A percentile compares a stretch with the other conserved stretches of the same genome.
Evolutionary conservation across 2,888 invertebrate species (phyloP).

Genomic region (Nysson spinosus): DNA sequence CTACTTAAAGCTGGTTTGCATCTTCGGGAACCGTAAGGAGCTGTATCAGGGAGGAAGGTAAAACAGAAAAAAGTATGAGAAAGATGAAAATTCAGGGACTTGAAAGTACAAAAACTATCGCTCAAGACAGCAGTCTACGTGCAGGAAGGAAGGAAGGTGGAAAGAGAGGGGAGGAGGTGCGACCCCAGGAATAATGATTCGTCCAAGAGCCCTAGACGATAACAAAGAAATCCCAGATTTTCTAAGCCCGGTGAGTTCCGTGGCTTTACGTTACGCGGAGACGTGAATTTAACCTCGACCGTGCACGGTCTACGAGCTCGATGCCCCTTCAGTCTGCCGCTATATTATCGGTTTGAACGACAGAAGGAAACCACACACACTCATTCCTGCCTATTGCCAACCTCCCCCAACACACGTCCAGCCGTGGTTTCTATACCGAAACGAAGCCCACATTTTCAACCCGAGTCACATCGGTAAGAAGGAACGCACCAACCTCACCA

Average conservation of each 20-base stretch:
- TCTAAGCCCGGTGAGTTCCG: slow-evolving; percentile 17
- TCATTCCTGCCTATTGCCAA: slow-evolving; percentile 10
- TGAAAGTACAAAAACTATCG: not conserved
- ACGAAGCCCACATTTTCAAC: slow-evolving; percentile 15
- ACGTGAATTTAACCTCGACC: slow-evolving; percentile 37
- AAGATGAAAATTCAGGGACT: slow-evolving; percentile 9
- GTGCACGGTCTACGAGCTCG: slow-evolving; percentile 4
- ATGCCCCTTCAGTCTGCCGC: slow-evolving; percentile 10
- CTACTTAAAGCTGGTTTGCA: too few relatives aligned
- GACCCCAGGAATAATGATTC: slow-evolving; percentile 35
- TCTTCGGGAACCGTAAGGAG: too few relatives aligned
- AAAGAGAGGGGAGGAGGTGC: too few relatives aligned
- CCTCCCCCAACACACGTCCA: not conserved
- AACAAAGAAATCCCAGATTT: slow-evolving; percentile 22
- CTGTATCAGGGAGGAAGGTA: too few relatives aligned
- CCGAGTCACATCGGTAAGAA: slow-evolving; percentile 26
- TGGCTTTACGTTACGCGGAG: not conserved
- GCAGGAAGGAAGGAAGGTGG: too few relatives aligned
- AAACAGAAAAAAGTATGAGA: not conserved
- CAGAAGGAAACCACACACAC: slow-evolving; percentile 17
- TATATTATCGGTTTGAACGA: slow-evolving; percentile 39
- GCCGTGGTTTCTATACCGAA: not conserved
- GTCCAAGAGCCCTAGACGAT: slow-evolving; percentile 21
- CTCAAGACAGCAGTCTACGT: slow-evolving; percentile 16
- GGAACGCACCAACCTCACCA: slow-evolving; percentile 12